These are phyloP conservation scores for Caenorhabditis becei DNA, from an alignment of 2,888 invertebrate species.

Conservation along the genomic window DNA sequence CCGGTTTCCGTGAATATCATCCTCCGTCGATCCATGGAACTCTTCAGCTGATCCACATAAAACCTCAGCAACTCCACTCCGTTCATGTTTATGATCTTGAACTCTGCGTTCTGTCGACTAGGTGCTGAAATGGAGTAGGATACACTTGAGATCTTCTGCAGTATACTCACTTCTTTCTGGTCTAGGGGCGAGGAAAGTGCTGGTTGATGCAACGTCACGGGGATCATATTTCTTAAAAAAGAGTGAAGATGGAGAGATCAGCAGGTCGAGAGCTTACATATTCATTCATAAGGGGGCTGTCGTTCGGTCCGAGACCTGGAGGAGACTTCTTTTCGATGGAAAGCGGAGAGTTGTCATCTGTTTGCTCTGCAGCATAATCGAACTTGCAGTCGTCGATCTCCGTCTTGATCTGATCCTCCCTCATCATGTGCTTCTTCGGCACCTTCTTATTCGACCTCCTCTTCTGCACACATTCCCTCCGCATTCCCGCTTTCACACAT, in stretches of 20 bases:
- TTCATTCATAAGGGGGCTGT: constrained; percentile 25
- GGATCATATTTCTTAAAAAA: constrained; percentile 33
- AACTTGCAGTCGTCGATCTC: constrained; percentile 41
- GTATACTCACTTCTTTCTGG: constrained; percentile 20
- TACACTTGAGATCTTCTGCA: no score
- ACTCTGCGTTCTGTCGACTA: not conserved
- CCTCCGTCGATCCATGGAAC: constrained; percentile 67
- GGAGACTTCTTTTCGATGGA: constrained; percentile 55
- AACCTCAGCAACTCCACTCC: constrained; percentile 56
- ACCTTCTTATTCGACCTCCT: constrained; percentile 54
- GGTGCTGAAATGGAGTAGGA: constrained; percentile 23
- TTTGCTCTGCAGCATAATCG: constrained; percentile 34
- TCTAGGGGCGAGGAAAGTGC: not conserved
- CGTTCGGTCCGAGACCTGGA: constrained; percentile 19
- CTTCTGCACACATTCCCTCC: constrained; percentile 68
- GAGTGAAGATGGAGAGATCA: not conserved
- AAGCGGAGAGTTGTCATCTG: constrained; percentile 47
- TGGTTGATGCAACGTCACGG: constrained; percentile 30
- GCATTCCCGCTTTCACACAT: constrained; percentile 71
- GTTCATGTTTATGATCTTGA: constrained; percentile 48
- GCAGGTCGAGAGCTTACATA: constrained; percentile 11
- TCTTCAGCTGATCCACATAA: constrained; percentile 62
- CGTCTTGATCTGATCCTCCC: constrained; percentile 42
- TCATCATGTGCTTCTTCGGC: constrained; percentile 55
- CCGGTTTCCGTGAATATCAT: constrained; percentile 69